A percentile compares a stretch with the other conserved stretches of the same genome.
Conservation (phyloP, 2,797 vertebrate genomes). For the Artibeus lituratus region DNA sequence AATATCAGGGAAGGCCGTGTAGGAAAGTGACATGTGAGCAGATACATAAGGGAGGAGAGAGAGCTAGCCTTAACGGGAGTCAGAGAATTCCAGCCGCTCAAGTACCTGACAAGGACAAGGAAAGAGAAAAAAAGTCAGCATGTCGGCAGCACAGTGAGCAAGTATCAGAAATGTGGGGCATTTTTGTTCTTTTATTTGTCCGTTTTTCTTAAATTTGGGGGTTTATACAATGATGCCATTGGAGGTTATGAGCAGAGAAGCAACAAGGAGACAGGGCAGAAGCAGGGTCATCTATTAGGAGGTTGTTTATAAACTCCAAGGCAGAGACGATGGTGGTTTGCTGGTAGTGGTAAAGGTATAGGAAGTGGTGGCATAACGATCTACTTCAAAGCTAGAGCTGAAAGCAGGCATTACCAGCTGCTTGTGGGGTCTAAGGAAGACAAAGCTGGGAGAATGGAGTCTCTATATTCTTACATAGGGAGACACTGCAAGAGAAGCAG, state of each 20-base stretch:
- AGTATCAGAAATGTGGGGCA: neutral
- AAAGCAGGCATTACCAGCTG: neutral
- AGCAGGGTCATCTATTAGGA: neutral
- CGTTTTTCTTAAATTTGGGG: neutral
- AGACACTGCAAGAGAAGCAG: neutral
- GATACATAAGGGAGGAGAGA: neutral
- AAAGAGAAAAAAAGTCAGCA: neutral
- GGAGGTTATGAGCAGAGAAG: neutral
- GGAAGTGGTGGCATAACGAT: neutral
- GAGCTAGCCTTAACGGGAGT: neutral
- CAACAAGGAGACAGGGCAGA: neutral
- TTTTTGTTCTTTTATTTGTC: neutral
- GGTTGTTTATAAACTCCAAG: neutral
- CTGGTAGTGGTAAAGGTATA: neutral
- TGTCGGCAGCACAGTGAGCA: neutral
- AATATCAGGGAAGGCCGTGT: neutral
- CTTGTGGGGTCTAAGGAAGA: neutral
- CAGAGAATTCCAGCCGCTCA: neutral
- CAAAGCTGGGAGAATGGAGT: neutral
- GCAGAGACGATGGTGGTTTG: neutral
- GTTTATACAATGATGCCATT: neutral
- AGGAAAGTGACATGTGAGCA: neutral
- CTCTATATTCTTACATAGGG: neutral
- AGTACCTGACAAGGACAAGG: neutral
- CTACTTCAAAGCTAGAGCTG: neutral